A percentile compares a stretch with the other conserved stretches of the same genome.
phyloP scores from a whole-genome alignment of 2,888 invertebrate species.

The Macrosiphum euphorbiae region DNA sequence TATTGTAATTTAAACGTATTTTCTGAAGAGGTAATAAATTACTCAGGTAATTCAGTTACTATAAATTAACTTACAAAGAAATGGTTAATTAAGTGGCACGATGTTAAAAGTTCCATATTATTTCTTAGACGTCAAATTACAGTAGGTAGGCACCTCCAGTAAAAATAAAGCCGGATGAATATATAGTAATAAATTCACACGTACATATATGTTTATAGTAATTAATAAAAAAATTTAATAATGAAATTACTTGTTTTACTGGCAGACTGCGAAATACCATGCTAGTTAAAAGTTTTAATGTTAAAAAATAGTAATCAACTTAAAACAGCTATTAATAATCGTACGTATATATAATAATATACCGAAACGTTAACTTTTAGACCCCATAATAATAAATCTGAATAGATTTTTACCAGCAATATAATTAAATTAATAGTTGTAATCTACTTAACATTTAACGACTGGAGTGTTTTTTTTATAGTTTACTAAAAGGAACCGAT shows the following conservation, averaged over 20 bases:
- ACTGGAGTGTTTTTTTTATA: background rate
- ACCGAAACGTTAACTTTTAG: background rate
- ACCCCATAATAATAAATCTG: background rate
- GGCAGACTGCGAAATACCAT: background rate
- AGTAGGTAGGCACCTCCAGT: background rate
- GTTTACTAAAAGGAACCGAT: background rate
- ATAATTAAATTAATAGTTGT: background rate
- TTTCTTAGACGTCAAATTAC: background rate
- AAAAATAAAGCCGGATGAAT: background rate
- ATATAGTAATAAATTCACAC: background rate
- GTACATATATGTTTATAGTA: background rate
- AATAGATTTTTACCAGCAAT: background rate
- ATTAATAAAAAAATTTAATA: background rate
- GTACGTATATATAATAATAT: background rate
- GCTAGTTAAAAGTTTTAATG: background rate
- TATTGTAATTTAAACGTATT: conserved; percentile 31
- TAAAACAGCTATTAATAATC: conserved; percentile 10
- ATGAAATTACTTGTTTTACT: background rate
- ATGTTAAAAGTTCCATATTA: background rate
- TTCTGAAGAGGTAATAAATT: conserved; percentile 22
- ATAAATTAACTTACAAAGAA: conserved; percentile 38
- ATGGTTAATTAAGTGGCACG: background rate
- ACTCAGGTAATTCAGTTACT: background rate
- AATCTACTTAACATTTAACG: background rate
- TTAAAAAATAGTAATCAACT: background rate